Evolutionary conservation across 2,797 vertebrate species (phyloP).

Genomic region (Poeciliopsis infans): DNA sequence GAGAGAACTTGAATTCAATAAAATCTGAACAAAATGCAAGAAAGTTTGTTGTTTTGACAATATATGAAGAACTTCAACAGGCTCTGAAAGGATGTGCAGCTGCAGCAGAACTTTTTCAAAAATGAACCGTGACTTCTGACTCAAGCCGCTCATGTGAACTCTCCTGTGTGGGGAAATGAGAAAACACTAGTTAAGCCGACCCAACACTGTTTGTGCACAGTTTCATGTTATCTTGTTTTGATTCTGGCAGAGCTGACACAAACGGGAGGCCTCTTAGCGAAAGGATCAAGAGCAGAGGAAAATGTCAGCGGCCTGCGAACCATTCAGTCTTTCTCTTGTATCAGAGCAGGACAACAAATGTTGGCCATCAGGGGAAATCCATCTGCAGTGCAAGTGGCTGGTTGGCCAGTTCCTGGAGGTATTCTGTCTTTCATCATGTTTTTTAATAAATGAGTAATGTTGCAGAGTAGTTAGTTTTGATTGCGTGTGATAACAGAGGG

Average conservation of each 20-base stretch:
- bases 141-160: slow-evolving; percentile 41
- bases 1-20: slow-evolving; percentile 4
- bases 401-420: slow-evolving; percentile 48
- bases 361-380: slow-evolving; percentile 50
- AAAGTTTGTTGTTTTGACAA: not conserved
- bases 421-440: slow-evolving; percentile 36
- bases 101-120: slow-evolving; percentile 8
- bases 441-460: not conserved
- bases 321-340: slow-evolving; percentile 40
- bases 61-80: not conserved
- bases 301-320: slow-evolving; percentile 68
- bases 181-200: slow-evolving; percentile 58
- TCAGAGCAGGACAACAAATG: slow-evolving; percentile 54
- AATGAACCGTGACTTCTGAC: slow-evolving; percentile 29
- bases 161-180: slow-evolving; percentile 31
- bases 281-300: slow-evolving; percentile 56
- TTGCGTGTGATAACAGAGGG: slow-evolving; percentile 11
- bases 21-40: not conserved
- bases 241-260: slow-evolving; percentile 46
- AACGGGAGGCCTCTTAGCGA: slow-evolving; percentile 57
- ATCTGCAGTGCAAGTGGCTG: slow-evolving; percentile 58
- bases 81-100: slow-evolving; percentile 6
- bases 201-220: slow-evolving; percentile 34
- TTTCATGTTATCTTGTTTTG: slow-evolving; percentile 62
- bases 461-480: slow-evolving; percentile 53